Percentiles rank a stretch among this genome's conserved stretches.
phyloP scores from a whole-genome alignment of 1,140 invertebrate species.

The Archegozetes longisetosus region DNA sequence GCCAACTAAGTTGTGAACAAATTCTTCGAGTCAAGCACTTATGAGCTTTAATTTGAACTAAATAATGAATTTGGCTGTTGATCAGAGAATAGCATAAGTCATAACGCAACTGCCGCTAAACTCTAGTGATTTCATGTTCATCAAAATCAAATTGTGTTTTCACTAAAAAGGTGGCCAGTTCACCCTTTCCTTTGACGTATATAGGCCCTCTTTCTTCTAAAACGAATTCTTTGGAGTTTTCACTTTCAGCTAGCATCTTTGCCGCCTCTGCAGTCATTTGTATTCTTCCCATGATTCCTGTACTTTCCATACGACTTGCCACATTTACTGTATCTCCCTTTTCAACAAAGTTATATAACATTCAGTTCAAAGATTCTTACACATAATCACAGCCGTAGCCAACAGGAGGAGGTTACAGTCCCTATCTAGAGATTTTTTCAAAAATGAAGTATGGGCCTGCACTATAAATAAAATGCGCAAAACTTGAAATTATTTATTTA shows the following conservation, averaged over 20 bases:
- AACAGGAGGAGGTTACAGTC: neutral
- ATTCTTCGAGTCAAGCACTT: too few relatives aligned
- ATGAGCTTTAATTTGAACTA: too few relatives aligned
- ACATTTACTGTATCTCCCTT: conserved; percentile 78
- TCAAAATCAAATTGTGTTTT: conserved; percentile 20
- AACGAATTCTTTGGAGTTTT: conserved; percentile 36
- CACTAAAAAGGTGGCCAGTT: conserved; percentile 23
- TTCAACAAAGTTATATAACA: neutral
- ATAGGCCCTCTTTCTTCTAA: conserved; percentile 69
- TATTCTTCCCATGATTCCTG: conserved; percentile 55
- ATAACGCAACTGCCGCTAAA: neutral
- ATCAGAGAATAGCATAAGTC: too few relatives aligned
- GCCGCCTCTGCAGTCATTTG: conserved; percentile 62
- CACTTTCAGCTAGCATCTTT: conserved; percentile 28
- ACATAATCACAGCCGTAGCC: neutral
- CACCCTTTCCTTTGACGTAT: conserved; percentile 79
- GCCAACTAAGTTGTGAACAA: too few relatives aligned
- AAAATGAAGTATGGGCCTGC: too few relatives aligned
- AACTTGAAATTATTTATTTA: too few relatives aligned
- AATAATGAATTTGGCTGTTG: too few relatives aligned
- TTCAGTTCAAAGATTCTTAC: neutral
- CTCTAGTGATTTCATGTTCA: conserved; percentile 9
- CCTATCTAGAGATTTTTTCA: neutral
- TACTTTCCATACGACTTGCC: conserved; percentile 79
- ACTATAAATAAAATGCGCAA: too few relatives aligned